Evolutionary conservation across 2,113 vertebrate genomes (phyloP), one percentile per base, ranked within the genome.

Genomic region (Anhinga anhinga): DNA sequence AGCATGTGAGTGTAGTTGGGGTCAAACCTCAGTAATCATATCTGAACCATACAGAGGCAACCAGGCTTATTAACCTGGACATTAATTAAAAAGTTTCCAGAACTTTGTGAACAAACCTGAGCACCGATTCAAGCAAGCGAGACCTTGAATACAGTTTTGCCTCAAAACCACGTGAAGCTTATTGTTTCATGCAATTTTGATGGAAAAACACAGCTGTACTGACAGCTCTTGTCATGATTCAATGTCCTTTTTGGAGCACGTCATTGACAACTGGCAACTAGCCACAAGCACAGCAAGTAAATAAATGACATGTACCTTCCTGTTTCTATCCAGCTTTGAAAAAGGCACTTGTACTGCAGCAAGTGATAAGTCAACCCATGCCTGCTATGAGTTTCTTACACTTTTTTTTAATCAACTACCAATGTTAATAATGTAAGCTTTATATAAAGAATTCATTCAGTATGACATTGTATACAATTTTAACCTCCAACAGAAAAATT

Each of bases 191-290:
- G 5, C 50, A 50, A 47, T 83, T 94, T 77, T 52, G 59, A 47
- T 34, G 15, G 67, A 84, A 94, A 93, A 85, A 42, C 55, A 70
- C 82, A 86, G 82, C 50, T 84, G 67, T 29, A 74, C 67, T 90
- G 85, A 92, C 79, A 88, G 76, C 17, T 83, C 45, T 82, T 92
- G 79, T 73, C 90, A 70, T 81, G 88, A 96, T 74, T 95, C 92
- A 90, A 23, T 83, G 88, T 90, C 79, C 85, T 93, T 78, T 66
- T 62, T 21, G 30, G 67, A 93, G 67, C 55, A 78, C 11, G 47
- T 91, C 27, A 27, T 47, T 86, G 90, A 90, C 55, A 90, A 83
- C 42, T 95, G 72, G 88, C 77, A 92, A 67, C 26, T 44, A 74
- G 55, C 74, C 79, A 90, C n/a, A 61, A 78, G 26, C 9, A 59